Base-by-base conservation (phyloP, 1,140 invertebrate species). In the Monochamus saltuarius region DNA sequence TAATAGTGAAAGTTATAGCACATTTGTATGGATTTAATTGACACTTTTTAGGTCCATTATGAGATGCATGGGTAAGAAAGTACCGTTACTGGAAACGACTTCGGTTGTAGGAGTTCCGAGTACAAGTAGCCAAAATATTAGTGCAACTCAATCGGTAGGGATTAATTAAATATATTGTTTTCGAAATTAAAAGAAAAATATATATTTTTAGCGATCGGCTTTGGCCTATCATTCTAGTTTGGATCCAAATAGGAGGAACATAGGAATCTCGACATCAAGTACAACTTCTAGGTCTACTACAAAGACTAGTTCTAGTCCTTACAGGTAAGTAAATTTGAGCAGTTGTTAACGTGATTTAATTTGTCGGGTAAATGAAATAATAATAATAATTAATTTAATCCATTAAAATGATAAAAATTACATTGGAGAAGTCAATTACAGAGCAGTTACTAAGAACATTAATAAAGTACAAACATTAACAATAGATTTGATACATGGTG, bases 191-290 rank as follows among this genome's bases (percentile, higher is more conserved):
- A n/a, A n/a, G n/a, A n/a, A n/a, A n/a, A n/a, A n/a, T 7, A 19
- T 13, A 4, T 19, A 1, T 6, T 43, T 78, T 46, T 72, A 91
- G 88, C 79, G 89, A 61, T 94, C 91, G 4, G 90, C 92, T 6
- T 75, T 94, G 49, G 89, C 91, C 0, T 95, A 95, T 73, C 87
- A 89, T 64, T 88, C 87, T 65, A 82, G 84, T 19, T 62, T 80
- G 69, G 61, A 78, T 71, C 56, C 78, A 77, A 80, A 86, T 1
- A 79, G 89, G 62, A 78, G 93, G 46, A 94, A 95, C 72, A 88
- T 97, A 61, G 94, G 94, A 17, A 95, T 97, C 59, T 97, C 94
- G n/a, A 94, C 93, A 0, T 94, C 93, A 0, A 95, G 91, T 56
- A 97, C 94, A 0, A 98, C 94, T 1, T 95, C 93, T 11, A 81